A percentile compares a stretch with the other conserved stretches of the same genome.
Evolutionary conservation across 2,797 vertebrate species (phyloP).

Genomic region (Acanthiza pusilla): DNA sequence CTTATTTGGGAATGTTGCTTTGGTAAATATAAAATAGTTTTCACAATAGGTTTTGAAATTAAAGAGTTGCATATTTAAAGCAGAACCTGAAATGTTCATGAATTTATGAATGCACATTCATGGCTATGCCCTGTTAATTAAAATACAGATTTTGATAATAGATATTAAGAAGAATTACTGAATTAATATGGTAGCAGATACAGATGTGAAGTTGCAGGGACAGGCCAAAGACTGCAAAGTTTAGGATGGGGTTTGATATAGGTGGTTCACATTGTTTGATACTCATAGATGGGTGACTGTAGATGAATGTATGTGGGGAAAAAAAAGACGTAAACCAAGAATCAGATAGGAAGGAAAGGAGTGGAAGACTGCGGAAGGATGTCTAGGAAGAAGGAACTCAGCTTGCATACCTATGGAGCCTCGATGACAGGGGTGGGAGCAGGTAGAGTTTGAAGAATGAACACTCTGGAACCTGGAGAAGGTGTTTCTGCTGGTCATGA

Average conservation of each 20-base stretch:
- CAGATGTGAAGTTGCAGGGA: not conserved
- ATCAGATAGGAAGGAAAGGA: not conserved
- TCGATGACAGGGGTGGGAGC: not conserved
- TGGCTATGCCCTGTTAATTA: not conserved
- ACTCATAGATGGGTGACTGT: not conserved
- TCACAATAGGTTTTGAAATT: not conserved
- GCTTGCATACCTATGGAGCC: not conserved
- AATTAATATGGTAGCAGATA: not conserved
- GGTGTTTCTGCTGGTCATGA: not conserved
- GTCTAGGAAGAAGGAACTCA: not conserved
- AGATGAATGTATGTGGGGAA: not conserved
- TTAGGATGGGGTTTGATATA: not conserved
- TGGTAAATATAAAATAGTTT: not conserved
- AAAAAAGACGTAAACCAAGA: accelerated
- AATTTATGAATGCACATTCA: not conserved
- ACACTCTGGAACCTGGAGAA: not conserved
- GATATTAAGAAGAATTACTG: not conserved
- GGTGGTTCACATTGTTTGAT: not conserved
- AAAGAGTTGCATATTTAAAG: not conserved
- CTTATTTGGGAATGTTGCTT: not conserved
- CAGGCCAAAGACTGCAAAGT: not conserved
- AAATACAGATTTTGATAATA: not conserved
- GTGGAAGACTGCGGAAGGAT: not conserved
- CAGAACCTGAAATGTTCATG: not conserved
- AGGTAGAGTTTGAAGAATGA: not conserved